phyloP scores from a whole-genome alignment of 2,888 invertebrate genomes.

The Cantharis rufa region DNA sequence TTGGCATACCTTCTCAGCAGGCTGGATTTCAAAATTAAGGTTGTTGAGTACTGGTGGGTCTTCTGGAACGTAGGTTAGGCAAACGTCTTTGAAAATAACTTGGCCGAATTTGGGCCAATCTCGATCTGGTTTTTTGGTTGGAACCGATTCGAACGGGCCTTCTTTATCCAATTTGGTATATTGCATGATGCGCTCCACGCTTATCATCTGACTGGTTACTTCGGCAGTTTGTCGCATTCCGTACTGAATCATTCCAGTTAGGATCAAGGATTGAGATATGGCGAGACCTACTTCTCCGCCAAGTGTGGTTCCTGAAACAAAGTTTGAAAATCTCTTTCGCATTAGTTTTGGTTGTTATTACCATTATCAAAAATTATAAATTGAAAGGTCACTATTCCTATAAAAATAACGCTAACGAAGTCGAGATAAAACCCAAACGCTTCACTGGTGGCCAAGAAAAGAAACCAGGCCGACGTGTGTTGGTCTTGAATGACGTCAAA shows the following conservation, averaged over 20 bases:
- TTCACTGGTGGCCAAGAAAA: constrained; percentile 64
- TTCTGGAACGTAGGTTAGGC: constrained; percentile 65
- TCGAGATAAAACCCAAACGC: constrained; percentile 70
- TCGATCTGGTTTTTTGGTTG: constrained; percentile 58
- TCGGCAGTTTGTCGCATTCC: constrained; percentile 81
- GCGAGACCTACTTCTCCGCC: constrained; percentile 75
- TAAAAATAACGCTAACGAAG: constrained; percentile 65
- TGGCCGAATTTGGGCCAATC: constrained; percentile 68
- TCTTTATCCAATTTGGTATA: constrained; percentile 77
- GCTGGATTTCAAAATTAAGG: constrained; percentile 65
- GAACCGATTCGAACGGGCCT: constrained; percentile 64
- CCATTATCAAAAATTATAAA: constrained; percentile 66
- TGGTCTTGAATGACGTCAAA: constrained; percentile 75
- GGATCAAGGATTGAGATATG: constrained; percentile 71
- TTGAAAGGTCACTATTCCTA: constrained; percentile 65
- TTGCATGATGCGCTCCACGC: constrained; percentile 81
- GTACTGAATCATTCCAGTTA: constrained; percentile 82
- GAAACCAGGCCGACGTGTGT: constrained; percentile 67
- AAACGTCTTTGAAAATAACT: constrained; percentile 65
- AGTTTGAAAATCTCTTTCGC: background rate
- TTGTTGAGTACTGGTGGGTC: constrained; percentile 71
- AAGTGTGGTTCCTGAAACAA: constrained; percentile 57
- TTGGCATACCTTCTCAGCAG: constrained; percentile 65
- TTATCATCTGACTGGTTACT: constrained; percentile 76
- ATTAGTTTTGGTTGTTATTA: constrained; percentile 42